Percentiles rank a stretch among this genome's conserved stretches.
Evolutionary conservation across 2,888 invertebrate genomes (phyloP).

Genomic region (Cylindroiulus punctatus): DNA sequence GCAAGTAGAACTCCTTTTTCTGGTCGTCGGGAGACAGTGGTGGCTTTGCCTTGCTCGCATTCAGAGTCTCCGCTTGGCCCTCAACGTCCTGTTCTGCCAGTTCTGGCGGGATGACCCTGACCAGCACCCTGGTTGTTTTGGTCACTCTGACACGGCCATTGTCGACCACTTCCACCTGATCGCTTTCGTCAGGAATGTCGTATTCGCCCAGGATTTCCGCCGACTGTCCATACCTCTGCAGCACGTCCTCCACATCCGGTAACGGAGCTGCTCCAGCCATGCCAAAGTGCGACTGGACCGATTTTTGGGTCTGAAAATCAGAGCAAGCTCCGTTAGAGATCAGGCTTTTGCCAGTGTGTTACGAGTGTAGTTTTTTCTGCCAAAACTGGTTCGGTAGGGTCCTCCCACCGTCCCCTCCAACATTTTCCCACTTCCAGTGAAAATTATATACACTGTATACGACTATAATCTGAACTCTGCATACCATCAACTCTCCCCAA

Average conservation of each 20-base stretch:
- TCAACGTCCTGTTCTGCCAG: neutral
- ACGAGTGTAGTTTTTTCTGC: neutral
- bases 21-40: neutral
- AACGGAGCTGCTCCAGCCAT: neutral
- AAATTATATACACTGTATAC: too few relatives aligned
- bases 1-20: constrained; percentile 11
- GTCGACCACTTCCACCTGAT: neutral
- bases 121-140: neutral
- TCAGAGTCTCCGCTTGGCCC: neutral
- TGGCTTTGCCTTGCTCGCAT: neutral
- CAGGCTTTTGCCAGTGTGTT: neutral
- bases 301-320: neutral
- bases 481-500: neutral
- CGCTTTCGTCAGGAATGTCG: neutral
- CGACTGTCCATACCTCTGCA: neutral
- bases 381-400: neutral
- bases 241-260: neutral
- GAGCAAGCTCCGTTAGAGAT: neutral
- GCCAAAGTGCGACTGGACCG: neutral
- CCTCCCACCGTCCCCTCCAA: neutral
- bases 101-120: neutral
- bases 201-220: neutral
- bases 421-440: neutral
- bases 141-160: neutral
- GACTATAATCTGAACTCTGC: neutral